Evolutionary conservation across 2,888 invertebrate genomes (phyloP).

Genomic region (Cinara cedri): DNA sequence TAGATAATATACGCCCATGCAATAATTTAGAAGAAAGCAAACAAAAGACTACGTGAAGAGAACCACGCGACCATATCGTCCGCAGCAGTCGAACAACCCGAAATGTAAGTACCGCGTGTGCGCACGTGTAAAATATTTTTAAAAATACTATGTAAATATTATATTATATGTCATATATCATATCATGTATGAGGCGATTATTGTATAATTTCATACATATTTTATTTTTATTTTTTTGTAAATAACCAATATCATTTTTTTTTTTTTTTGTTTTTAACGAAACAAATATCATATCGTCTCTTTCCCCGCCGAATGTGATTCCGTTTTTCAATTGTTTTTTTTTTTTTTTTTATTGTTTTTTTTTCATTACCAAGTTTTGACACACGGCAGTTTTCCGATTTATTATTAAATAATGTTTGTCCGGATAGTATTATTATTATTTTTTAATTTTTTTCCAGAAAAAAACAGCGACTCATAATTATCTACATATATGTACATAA

Average conservation of each 20-base stretch:
- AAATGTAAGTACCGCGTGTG: slow-evolving; percentile 18
- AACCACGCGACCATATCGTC: not conserved
- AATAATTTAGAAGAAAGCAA: too few relatives aligned
- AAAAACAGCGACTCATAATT: not conserved
- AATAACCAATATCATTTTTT: slow-evolving; percentile 17
- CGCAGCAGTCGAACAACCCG: not conserved
- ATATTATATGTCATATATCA: slow-evolving; percentile 6
- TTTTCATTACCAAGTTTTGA: too few relatives aligned
- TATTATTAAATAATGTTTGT: slow-evolving; percentile 9
- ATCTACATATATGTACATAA: too few relatives aligned
- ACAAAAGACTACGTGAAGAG: too few relatives aligned
- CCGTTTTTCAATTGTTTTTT: not conserved
- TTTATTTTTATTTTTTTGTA: slow-evolving; percentile 28
- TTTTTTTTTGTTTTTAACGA: slow-evolving; percentile 14
- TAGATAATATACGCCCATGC: too few relatives aligned
- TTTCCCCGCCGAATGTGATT: slow-evolving; percentile 18
- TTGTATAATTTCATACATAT: not conserved
- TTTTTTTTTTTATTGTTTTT: too few relatives aligned
- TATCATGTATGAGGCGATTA: not conserved
- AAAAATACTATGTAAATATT: slow-evolving; percentile 24
- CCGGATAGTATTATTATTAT: slow-evolving; percentile 24
- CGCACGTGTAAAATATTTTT: too few relatives aligned
- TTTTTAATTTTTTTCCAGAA: not conserved
- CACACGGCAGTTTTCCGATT: not conserved
- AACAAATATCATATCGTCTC: not conserved